Evolutionary conservation across 2,797 vertebrate species (phyloP).

Genomic region (Anomalospiza imberbis): DNA sequence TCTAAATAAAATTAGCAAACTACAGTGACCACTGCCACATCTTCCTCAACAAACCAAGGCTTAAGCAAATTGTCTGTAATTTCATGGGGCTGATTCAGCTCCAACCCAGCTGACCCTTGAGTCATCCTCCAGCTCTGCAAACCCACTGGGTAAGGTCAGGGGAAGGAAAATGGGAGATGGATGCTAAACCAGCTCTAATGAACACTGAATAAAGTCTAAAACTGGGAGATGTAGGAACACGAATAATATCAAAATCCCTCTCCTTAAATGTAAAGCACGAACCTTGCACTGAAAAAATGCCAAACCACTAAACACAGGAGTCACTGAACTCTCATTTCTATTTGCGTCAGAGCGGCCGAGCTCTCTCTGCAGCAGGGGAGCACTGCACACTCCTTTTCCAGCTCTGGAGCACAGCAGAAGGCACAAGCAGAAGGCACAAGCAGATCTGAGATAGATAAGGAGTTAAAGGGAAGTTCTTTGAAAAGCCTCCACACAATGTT

Average conservation of each 20-base stretch:
- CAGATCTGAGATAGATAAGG: not conserved
- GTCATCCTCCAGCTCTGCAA: not conserved
- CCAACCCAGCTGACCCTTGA: not conserved
- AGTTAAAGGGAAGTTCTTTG: not conserved
- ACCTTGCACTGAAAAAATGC: not conserved
- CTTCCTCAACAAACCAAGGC: not conserved
- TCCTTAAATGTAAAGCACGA: not conserved
- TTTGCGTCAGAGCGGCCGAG: not conserved
- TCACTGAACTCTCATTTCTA: not conserved
- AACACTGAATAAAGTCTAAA: not conserved
- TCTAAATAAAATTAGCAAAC: not conserved
- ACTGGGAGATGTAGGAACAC: not conserved
- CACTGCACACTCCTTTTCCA: not conserved
- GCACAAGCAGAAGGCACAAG: not conserved
- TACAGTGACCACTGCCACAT: not conserved
- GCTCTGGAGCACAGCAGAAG: not conserved
- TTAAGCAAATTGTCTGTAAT: not conserved
- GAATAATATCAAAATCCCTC: not conserved
- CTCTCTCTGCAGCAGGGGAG: not conserved
- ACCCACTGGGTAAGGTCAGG: not conserved
- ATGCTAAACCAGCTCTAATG: not conserved
- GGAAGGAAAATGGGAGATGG: not conserved
- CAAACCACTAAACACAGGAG: conserved; percentile 49
- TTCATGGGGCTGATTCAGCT: not conserved
- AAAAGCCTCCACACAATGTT: not conserved